phyloP scores from a whole-genome alignment of 2,888 invertebrate genomes.

The Drosophila mimica region DNA sequence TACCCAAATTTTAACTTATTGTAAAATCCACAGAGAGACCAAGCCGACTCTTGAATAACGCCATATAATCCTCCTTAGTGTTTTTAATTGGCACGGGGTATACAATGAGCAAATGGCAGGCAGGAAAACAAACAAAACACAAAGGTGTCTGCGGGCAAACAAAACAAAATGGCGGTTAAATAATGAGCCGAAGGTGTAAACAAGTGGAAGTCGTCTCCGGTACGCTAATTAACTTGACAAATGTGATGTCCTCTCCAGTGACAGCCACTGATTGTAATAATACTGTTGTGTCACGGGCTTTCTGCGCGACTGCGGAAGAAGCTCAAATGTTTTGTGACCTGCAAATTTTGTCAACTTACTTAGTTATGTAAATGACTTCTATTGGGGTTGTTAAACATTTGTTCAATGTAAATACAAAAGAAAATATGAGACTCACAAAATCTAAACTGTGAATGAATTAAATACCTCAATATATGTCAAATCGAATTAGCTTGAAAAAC shows the following conservation, averaged over 20 bases:
- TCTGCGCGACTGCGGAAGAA: neutral
- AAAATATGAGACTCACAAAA: neutral
- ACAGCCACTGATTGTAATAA: constrained; percentile 39
- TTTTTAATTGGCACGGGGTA: neutral
- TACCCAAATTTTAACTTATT: neutral
- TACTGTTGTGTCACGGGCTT: constrained; percentile 4
- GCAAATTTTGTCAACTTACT: constrained; percentile 23
- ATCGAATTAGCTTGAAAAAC: neutral
- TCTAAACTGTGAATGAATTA: neutral
- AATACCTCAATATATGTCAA: neutral
- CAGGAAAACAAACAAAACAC: neutral
- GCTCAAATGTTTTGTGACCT: constrained; percentile 12
- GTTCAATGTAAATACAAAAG: constrained; percentile 19
- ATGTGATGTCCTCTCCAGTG: constrained; percentile 47
- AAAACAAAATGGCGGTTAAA: constrained; percentile 51
- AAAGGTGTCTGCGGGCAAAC: constrained; percentile 31
- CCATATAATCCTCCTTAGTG: neutral
- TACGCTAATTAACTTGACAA: constrained; percentile 72
- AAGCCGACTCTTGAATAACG: neutral
- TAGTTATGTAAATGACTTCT: constrained; percentile 25
- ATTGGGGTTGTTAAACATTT: constrained; percentile 32
- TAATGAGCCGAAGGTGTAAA: constrained; percentile 76
- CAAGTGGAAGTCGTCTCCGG: constrained; percentile 53
- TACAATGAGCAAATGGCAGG: neutral
- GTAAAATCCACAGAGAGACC: neutral